These are phyloP conservation scores for Falco novaeseelandiae DNA, from an alignment of 2,797 vertebrate genomes.

Conservation along the genomic window DNA sequence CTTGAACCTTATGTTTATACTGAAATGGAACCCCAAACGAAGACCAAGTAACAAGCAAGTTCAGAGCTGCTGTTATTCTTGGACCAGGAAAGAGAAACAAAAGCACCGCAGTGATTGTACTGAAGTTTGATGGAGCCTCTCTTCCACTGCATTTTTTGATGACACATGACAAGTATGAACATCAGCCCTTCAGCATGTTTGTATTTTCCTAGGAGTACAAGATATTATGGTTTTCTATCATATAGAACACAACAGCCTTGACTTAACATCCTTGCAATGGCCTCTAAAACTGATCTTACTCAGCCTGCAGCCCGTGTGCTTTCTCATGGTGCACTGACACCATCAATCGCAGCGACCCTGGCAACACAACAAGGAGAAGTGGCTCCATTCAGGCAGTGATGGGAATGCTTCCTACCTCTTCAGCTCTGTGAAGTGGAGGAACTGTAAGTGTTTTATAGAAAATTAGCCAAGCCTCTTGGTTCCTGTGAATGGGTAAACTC, in stretches of 20 bases:
- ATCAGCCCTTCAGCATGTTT: not conserved
- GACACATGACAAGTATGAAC: not conserved
- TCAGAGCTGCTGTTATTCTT: not conserved
- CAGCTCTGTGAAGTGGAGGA: not conserved
- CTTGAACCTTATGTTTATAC: not conserved
- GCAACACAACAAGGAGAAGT: not conserved
- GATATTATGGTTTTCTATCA: not conserved
- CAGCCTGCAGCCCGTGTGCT: not conserved
- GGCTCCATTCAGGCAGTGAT: not conserved
- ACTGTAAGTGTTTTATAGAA: not conserved
- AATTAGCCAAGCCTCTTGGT: not conserved
- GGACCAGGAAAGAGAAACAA: not conserved
- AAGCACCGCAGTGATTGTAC: rapidly evolving
- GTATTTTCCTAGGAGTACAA: not conserved
- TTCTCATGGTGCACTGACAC: not conserved
- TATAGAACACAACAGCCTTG: not conserved
- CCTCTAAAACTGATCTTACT: not conserved
- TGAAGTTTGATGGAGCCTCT: not conserved
- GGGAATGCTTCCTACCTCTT: not conserved
- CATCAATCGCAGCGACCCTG: not conserved
- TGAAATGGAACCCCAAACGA: not conserved
- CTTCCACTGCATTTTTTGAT: not conserved
- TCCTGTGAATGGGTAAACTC: not conserved
- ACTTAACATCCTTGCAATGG: not conserved
- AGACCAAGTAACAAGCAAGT: not conserved